Conservation (phyloP, 1,140 invertebrate genomes). For the Pseudachorutes palmiensis region DNA sequence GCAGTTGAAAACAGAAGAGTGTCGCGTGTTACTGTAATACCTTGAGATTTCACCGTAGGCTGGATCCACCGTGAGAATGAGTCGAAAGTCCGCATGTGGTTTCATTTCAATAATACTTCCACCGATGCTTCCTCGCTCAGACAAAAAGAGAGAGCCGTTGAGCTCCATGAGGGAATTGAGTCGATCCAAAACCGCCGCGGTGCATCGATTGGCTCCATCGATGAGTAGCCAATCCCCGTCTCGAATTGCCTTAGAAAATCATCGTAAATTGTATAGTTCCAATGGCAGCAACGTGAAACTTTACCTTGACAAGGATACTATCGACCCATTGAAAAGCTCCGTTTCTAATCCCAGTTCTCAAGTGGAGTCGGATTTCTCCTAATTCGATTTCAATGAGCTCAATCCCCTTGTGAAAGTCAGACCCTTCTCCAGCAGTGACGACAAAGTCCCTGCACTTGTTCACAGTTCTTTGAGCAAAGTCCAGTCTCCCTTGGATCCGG, state of each 20-base stretch:
- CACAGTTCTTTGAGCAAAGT: constrained; percentile 20
- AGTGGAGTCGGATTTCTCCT: constrained; percentile 30
- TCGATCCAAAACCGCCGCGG: constrained; percentile 89
- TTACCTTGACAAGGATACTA: constrained; percentile 77
- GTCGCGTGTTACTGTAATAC: constrained; percentile 41
- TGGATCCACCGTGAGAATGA: constrained; percentile 93
- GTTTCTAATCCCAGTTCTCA: constrained; percentile 48
- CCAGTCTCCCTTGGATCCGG: constrained; percentile 23
- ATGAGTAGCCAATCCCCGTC: constrained; percentile 85
- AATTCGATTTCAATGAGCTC: constrained; percentile 21
- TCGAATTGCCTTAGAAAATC: constrained; percentile 53
- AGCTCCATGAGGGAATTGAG: constrained; percentile 92
- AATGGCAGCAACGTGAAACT: not conserved
- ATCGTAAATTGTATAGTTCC: not conserved
- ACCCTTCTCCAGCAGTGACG: not conserved
- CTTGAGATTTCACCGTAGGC: constrained; percentile 88
- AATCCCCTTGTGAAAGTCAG: not conserved
- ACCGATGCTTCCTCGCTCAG: constrained; percentile 73
- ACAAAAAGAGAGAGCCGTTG: constrained; percentile 75
- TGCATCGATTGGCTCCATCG: constrained; percentile 96
- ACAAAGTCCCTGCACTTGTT: constrained; percentile 19
- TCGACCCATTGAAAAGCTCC: constrained; percentile 97
- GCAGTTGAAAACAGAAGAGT: constrained; percentile 11
- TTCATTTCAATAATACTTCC: constrained; percentile 63
- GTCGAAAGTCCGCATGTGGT: constrained; percentile 83